Conservation (phyloP, 2,113 vertebrate genomes). For the Colius striatus region DNA sequence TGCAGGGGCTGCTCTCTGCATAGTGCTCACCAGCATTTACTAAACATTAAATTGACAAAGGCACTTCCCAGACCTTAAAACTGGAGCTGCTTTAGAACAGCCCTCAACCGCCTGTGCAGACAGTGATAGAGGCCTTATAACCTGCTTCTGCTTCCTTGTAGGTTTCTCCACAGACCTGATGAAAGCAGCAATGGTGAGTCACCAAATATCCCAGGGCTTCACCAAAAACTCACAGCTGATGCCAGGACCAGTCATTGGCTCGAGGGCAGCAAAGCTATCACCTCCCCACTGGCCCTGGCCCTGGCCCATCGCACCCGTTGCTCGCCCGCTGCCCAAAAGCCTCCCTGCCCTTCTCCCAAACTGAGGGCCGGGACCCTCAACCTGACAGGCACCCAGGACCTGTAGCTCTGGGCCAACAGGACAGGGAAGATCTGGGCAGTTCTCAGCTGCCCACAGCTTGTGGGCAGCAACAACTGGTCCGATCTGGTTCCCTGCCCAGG, state of each 20-base stretch:
- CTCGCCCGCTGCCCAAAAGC: neutral
- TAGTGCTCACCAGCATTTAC: accelerated
- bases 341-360: neutral
- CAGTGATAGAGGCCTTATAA: accelerated
- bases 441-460: neutral
- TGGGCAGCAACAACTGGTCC: accelerated
- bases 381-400: accelerated
- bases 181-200: constrained; percentile 43
- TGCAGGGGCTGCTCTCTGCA: neutral
- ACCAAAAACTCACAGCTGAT: neutral
- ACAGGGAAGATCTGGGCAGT: neutral
- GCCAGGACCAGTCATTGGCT: neutral
- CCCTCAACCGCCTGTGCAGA: accelerated
- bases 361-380: neutral
- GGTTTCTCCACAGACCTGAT: neutral
- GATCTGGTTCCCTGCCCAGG: neutral
- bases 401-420: neutral
- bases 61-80: neutral
- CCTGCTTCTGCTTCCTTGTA: neutral
- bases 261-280: neutral
- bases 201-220: neutral
- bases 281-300: neutral
- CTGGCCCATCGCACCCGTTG: neutral
- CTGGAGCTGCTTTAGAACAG: neutral
- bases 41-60: neutral